Percentiles rank a stretch among this genome's conserved stretches.
These are phyloP conservation scores for Odontamblyopus rebecca DNA, from an alignment of 2,797 vertebrate species.

Conservation along the genomic window DNA sequence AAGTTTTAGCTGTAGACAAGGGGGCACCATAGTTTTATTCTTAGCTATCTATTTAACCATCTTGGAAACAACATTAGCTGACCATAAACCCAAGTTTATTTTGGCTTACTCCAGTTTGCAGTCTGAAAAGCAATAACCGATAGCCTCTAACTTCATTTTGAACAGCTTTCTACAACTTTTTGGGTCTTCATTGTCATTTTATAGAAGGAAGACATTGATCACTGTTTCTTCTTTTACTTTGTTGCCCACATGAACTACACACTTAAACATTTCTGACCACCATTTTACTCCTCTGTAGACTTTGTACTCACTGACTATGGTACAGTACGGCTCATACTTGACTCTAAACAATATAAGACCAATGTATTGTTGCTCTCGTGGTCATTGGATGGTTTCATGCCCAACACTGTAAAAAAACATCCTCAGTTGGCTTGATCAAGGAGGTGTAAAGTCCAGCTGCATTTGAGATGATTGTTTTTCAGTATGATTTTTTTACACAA, in stretches of 20 bases:
- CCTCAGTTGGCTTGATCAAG: slow-evolving; percentile 19
- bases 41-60: not conserved
- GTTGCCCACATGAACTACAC: slow-evolving; percentile 18
- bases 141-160: not conserved
- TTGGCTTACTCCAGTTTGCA: not conserved
- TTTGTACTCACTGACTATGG: slow-evolving; percentile 28
- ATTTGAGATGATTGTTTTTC: slow-evolving; percentile 17
- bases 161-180: not conserved
- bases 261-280: slow-evolving; percentile 16
- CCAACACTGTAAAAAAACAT: slow-evolving; percentile 29
- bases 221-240: slow-evolving; percentile 17
- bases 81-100: not conserved
- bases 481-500: no score
- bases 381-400: slow-evolving; percentile 45
- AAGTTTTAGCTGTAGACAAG: slow-evolving; percentile 38
- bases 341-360: slow-evolving; percentile 48
- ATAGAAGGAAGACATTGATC: not conserved
- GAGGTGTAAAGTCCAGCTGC: slow-evolving; percentile 55
- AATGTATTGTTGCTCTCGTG: slow-evolving; percentile 56
- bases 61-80: not conserved
- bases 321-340: slow-evolving; percentile 2
- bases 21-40: slow-evolving; percentile 45
- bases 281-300: slow-evolving; percentile 6
- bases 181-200: no score
- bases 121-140: slow-evolving; percentile 1